These are phyloP conservation scores for Drosophila bipectinata DNA, from an alignment of 1,140 invertebrate species.

Conservation along the genomic window DNA sequence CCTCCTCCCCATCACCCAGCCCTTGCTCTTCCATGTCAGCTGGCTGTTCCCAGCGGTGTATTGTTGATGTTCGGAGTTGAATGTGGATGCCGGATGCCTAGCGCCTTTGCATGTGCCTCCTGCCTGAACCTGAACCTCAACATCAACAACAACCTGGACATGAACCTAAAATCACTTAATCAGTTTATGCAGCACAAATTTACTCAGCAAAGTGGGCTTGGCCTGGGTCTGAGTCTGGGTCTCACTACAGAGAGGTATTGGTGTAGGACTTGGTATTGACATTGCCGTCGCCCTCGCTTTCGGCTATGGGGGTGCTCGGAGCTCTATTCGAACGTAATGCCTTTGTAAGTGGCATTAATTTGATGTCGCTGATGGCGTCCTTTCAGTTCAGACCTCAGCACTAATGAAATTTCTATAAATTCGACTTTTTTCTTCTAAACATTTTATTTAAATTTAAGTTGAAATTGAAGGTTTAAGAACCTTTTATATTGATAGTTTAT, in stretches of 20 bases:
- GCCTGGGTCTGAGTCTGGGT: not conserved
- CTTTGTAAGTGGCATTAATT: slow-evolving; percentile 66
- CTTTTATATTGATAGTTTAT: no score
- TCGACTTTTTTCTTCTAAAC: not conserved
- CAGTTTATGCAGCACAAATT: slow-evolving; percentile 56
- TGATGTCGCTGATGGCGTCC: slow-evolving; percentile 25
- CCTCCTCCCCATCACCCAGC: not conserved
- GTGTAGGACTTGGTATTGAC: slow-evolving; percentile 12
- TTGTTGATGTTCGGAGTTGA: slow-evolving; percentile 4
- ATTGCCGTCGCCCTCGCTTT: slow-evolving; percentile 9
- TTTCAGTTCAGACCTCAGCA: not conserved
- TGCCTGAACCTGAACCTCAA: slow-evolving; percentile 4
- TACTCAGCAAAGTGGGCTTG: slow-evolving; percentile 8
- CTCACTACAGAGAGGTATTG: not conserved
- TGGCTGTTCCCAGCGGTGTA: slow-evolving; percentile 25
- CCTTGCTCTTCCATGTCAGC: slow-evolving; percentile 4
- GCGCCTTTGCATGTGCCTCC: slow-evolving; percentile 10
- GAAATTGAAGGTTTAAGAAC: no score
- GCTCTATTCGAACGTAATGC: slow-evolving; percentile 57
- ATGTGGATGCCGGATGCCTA: not conserved
- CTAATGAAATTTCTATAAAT: slow-evolving; percentile 7
- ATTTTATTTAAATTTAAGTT: not conserved
- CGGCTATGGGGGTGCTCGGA: slow-evolving; percentile 3
- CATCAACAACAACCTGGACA: slow-evolving; percentile 20
- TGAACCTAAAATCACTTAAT: slow-evolving; percentile 67